Conservation (phyloP, 92 coral and sea anemone genomes). For the Zoanthus sansibaricus region DNA sequence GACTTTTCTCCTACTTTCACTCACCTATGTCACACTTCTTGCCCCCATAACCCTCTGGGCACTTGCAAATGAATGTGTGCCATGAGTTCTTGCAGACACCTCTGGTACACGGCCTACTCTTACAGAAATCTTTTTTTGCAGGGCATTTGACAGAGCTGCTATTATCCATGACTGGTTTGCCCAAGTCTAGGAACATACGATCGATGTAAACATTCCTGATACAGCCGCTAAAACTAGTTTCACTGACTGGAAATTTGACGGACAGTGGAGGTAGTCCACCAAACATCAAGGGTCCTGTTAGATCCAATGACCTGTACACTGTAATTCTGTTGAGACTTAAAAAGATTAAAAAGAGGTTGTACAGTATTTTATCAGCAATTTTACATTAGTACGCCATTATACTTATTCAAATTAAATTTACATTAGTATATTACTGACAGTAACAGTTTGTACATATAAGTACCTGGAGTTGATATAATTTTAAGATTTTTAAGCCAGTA, state of each 20-base stretch:
- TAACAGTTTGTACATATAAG: too few relatives aligned
- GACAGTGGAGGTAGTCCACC: conserved; percentile 78
- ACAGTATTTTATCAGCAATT: too few relatives aligned
- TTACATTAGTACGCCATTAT: too few relatives aligned
- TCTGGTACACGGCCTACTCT: conserved; percentile 72
- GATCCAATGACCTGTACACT: conserved; percentile 75
- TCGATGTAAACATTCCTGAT: conserved; percentile 77
- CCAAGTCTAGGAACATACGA: conserved; percentile 81
- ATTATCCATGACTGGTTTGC: conserved; percentile 62
- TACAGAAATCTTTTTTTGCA: conserved; percentile 72
- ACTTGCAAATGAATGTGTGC: conserved; percentile 68
- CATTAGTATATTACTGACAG: too few relatives aligned
- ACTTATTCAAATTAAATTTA: too few relatives aligned
- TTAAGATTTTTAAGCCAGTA: too few relatives aligned
- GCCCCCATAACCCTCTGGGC: conserved; percentile 85
- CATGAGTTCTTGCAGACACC: conserved; percentile 81
- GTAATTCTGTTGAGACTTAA: conserved; percentile 17
- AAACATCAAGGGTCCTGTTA: conserved; percentile 86
- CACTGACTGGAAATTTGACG: conserved; percentile 62
- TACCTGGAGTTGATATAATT: too few relatives aligned
- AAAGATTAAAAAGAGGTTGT: not conserved
- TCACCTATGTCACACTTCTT: conserved; percentile 82
- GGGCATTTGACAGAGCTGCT: conserved; percentile 77
- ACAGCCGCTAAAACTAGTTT: conserved; percentile 79
- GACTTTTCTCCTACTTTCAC: not conserved